Evolutionary conservation across 2,888 invertebrate genomes (phyloP), one percentile per base, ranked within the genome.

Genomic region (Lucinisca nassula): DNA sequence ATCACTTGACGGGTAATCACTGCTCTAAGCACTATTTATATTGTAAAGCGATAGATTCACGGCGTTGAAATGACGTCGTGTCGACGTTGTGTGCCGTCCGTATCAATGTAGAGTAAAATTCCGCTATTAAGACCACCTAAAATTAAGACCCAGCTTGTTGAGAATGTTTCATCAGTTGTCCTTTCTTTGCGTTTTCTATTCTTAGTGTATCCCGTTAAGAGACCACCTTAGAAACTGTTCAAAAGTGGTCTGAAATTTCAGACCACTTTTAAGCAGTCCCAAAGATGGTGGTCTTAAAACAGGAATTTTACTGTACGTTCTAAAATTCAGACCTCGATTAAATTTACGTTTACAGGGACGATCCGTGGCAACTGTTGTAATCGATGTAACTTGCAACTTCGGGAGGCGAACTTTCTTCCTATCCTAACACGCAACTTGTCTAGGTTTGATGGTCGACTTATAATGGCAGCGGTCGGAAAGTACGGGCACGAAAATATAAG

Each of bases 301-400:
- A 51, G n/a, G n/a, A 21, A 51, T 51, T 6, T 40, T 14, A 40
- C 8, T 40, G 6, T 10, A 40, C 14, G 6, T 40, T 40, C 8
- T 40, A 40, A 40, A 14, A 6, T 10, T 14, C 14, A 40, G 14
- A 6, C 6, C 6, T 10, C n/a, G n/a, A n/a, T n/a, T n/a, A n/a
- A n/a, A 14, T 21, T 12, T 51, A 4, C 21, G 4, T 51, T 51
- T 12, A 51, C n/a, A 70, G 70, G 70, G 12, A 70, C 6, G 4
- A 30, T 70, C 4, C 70, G 70, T 6, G 70, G 70, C 24, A 32
- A n/a, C 10, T 14, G 3, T 24, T 37, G 37, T 30, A 51, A 70
- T n/a, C 12, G 3, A 3, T 79, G 79, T 32, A 79, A 79, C 30
- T 27, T 79, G 27, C 58, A 70, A 21, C 58, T 79, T 17, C 27